A percentile compares a stretch with the other conserved stretches of the same genome.
phyloP scores from a whole-genome alignment of 2,888 invertebrate species.

The Caenorhabditis sp. region DNA sequence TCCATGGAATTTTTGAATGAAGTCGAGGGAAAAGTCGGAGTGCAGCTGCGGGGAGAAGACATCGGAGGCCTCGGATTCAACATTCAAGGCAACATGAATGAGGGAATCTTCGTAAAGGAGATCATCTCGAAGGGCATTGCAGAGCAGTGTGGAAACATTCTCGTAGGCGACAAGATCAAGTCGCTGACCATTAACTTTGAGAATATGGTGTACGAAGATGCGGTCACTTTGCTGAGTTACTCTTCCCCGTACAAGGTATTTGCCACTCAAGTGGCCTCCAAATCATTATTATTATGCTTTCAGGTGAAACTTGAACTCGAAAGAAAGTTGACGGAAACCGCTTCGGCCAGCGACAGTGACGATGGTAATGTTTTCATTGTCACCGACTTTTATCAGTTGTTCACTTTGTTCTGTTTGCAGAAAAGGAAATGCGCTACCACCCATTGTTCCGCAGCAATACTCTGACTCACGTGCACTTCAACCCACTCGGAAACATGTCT shows the following conservation, averaged over 20 bases:
- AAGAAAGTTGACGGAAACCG: conserved; percentile 63
- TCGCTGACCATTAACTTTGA: conserved; percentile 92
- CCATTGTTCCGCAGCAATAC: conserved; percentile 76
- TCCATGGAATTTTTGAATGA: conserved; percentile 74
- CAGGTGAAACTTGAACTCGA: conserved; percentile 74
- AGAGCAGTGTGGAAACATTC: conserved; percentile 90
- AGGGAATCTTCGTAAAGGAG: conserved; percentile 93
- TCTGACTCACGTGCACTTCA: conserved; percentile 74
- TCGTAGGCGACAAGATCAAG: conserved; percentile 92
- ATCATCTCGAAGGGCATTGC: conserved; percentile 92
- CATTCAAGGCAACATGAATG: conserved; percentile 91
- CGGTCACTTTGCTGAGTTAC: conserved; percentile 92
- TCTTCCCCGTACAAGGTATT: conserved; percentile 93
- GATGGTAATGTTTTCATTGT: conserved; percentile 31
- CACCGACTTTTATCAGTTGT: not conserved
- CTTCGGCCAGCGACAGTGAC: conserved; percentile 50
- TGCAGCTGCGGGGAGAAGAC: conserved; percentile 69
- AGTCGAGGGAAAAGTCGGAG: conserved; percentile 72
- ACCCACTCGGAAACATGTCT: conserved; percentile 55
- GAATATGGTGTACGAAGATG: conserved; percentile 93
- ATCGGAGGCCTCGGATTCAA: conserved; percentile 74
- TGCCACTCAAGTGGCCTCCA: too few species aligned
- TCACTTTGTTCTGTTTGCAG: conserved; percentile 23
- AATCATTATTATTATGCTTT: conserved; percentile 10
- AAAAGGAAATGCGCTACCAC: conserved; percentile 69